Conservation (phyloP, 2,797 vertebrate species). For the Lithobates pipiens region DNA sequence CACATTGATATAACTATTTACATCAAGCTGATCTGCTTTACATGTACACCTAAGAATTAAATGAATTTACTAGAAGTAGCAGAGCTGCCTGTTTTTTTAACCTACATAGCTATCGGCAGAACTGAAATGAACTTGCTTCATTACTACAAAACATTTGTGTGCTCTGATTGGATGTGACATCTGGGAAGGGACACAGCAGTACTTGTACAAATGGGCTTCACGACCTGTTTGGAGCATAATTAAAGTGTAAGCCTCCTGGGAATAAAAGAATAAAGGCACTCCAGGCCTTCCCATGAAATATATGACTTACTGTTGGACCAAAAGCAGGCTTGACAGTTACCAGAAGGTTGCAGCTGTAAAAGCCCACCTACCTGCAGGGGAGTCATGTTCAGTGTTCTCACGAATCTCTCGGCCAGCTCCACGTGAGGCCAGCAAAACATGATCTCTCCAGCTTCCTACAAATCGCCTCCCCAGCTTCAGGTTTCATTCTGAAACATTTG, state of each 20-base stretch:
- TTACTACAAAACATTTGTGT: slow-evolving; percentile 66
- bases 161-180: slow-evolving; percentile 70
- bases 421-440: slow-evolving; percentile 38
- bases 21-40: too few relatives aligned
- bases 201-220: slow-evolving; percentile 65
- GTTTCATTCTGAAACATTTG: slow-evolving; percentile 10
- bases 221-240: slow-evolving; percentile 66
- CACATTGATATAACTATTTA: not conserved
- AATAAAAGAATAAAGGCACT: slow-evolving; percentile 71
- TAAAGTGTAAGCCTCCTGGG: slow-evolving; percentile 70
- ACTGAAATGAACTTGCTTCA: slow-evolving; percentile 63
- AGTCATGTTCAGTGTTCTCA: slow-evolving; percentile 59
- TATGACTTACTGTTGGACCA: slow-evolving; percentile 74
- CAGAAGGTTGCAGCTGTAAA: slow-evolving; percentile 69
- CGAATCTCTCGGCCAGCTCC: slow-evolving; percentile 25
- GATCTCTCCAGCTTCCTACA: slow-evolving; percentile 36
- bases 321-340: slow-evolving; percentile 76
- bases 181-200: slow-evolving; percentile 67
- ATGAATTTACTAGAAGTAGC: not conserved
- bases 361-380: slow-evolving; percentile 67
- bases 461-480: slow-evolving; percentile 15
- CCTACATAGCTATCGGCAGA: slow-evolving; percentile 47
- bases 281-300: slow-evolving; percentile 71
- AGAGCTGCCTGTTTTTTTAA: not conserved
- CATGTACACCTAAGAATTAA: not conserved